Evolutionary conservation across 2,797 vertebrate species (phyloP).

Genomic region (Arctocebus calabarensis): DNA sequence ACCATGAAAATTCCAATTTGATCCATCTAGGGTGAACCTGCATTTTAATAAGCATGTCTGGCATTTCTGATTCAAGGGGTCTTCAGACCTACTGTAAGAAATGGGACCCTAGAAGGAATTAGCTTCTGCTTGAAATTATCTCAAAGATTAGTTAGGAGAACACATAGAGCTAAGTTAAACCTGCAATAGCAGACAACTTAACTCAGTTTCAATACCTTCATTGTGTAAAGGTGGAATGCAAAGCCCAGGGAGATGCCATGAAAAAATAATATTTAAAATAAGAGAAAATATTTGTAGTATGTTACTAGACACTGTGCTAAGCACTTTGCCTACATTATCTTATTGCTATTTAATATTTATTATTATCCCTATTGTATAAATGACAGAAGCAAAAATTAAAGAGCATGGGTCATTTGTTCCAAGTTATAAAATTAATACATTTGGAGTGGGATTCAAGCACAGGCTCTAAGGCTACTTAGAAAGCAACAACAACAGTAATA

Average conservation of each 20-base stretch:
- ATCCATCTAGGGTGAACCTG: neutral
- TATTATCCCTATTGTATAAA: neutral
- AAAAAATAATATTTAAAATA: neutral
- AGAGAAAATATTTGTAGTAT: neutral
- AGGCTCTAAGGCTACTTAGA: neutral
- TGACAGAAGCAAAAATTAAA: neutral
- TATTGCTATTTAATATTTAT: neutral
- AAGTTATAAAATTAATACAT: neutral
- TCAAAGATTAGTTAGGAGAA: neutral
- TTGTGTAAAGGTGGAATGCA: neutral
- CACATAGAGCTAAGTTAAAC: neutral
- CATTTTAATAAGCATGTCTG: neutral
- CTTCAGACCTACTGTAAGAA: neutral
- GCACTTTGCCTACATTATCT: neutral
- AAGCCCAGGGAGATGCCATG: neutral
- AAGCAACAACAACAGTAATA: neutral
- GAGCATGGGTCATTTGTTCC: neutral
- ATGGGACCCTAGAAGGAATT: neutral
- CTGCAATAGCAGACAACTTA: neutral
- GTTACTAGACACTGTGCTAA: neutral
- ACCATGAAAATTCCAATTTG: neutral
- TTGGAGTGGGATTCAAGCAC: neutral
- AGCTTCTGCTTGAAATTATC: neutral
- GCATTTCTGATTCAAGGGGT: neutral
- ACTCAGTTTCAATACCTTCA: neutral